These are phyloP conservation scores for Eupithecia pulchellata DNA, from an alignment of 2,888 invertebrate genomes.

Conservation along the genomic window DNA sequence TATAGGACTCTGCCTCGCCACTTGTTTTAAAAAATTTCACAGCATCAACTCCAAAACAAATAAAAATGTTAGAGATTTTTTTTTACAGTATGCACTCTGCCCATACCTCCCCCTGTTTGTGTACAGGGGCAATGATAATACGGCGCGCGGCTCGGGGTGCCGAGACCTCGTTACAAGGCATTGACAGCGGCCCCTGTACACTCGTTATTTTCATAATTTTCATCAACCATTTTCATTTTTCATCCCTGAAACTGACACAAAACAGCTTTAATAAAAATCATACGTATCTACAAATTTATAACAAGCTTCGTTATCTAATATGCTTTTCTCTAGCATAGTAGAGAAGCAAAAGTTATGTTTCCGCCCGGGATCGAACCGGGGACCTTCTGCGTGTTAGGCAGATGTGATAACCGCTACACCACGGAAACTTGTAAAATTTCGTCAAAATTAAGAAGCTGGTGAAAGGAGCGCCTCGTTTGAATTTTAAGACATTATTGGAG, in stretches of 20 bases:
- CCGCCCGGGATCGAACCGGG: constrained; percentile 96
- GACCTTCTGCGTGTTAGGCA: constrained; percentile 96
- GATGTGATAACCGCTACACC: constrained; percentile 96
- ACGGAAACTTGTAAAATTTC: constrained; percentile 86
- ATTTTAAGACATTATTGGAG: background rate
- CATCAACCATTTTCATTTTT: constrained; percentile 11
- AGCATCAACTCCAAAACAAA: too few species aligned
- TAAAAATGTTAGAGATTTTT: too few species aligned
- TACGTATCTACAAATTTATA: background rate
- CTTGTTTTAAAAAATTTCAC: too few species aligned
- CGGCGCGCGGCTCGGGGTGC: constrained; percentile 31
- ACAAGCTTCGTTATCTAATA: constrained; percentile 11
- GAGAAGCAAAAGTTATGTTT: constrained; percentile 83
- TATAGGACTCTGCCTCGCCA: too few species aligned
- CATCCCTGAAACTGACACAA: constrained; percentile 11
- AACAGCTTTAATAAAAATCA: constrained; percentile 1
- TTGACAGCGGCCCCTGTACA: constrained; percentile 30
- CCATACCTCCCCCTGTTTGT: constrained; percentile 19
- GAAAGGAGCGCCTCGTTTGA: background rate
- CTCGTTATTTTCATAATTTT: constrained; percentile 32
- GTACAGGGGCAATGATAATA: constrained; percentile 42
- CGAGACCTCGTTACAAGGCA: constrained; percentile 41
- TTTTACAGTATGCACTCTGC: constrained; percentile 11
- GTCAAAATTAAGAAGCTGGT: constrained; percentile 8
- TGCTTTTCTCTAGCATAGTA: too few species aligned